A percentile compares a stretch with the other conserved stretches of the same genome.
Evolutionary conservation across 30 jellyfish, hydroid and myxozoan genomes (phyloP).

Genomic region (Aurelia sp.): DNA sequence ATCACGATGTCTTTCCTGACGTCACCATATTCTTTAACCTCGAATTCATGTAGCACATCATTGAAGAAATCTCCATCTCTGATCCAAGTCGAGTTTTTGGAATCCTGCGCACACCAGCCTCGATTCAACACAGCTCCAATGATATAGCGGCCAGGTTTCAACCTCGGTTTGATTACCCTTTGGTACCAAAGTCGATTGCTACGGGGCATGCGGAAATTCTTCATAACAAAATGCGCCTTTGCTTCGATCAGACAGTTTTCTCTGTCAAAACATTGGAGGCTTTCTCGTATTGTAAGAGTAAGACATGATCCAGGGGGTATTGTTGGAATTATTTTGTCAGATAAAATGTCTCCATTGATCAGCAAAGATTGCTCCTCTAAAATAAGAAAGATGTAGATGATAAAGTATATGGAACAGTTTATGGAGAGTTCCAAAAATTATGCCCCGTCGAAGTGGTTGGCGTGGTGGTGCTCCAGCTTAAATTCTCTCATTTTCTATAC

Average conservation of each 20-base stretch:
- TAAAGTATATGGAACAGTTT: no score
- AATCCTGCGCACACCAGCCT: slow-evolving; percentile 61
- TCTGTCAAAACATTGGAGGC: neutral
- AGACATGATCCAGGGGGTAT: slow-evolving; percentile 54
- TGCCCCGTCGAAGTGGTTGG: no score
- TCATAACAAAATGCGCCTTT: neutral
- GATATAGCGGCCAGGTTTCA: slow-evolving; percentile 26
- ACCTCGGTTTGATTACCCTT: slow-evolving; percentile 45
- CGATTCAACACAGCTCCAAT: slow-evolving; percentile 52
- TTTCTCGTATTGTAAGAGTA: slow-evolving; percentile 8
- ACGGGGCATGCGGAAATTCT: slow-evolving; percentile 16
- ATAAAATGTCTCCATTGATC: slow-evolving; percentile 49
- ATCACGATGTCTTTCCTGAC: slow-evolving; percentile 22
- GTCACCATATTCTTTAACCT: slow-evolving; percentile 30
- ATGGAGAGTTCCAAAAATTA: no score
- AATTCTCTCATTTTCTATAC: no score
- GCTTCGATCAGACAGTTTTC: slow-evolving; percentile 24
- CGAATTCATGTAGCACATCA: slow-evolving; percentile 13
- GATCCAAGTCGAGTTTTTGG: slow-evolving; percentile 30
- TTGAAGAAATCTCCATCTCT: slow-evolving; percentile 60
- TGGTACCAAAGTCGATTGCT: slow-evolving; percentile 44
- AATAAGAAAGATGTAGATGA: neutral
- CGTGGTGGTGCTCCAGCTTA: no score
- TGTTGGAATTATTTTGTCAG: slow-evolving; percentile 21
- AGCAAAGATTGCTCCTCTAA: slow-evolving; percentile 24